A percentile compares a stretch with the other conserved stretches of the same genome.
These are phyloP conservation scores for Mormyrops attenuatus DNA, from an alignment of 2,797 vertebrate species.

Conservation along the genomic window DNA sequence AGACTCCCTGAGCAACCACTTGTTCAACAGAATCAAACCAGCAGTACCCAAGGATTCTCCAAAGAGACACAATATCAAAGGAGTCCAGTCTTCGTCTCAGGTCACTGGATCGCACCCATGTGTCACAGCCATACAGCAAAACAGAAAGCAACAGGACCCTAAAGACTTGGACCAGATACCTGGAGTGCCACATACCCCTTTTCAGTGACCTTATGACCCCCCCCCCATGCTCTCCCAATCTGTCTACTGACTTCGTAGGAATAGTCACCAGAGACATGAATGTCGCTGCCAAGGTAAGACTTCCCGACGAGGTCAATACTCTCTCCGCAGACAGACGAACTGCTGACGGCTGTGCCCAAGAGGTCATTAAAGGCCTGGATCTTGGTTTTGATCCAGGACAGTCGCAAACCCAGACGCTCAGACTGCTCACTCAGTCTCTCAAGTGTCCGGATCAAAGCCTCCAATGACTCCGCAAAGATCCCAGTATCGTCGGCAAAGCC, in stretches of 20 bases:
- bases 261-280: not conserved
- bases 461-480: not conserved
- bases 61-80: not conserved
- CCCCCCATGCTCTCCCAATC: not conserved
- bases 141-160: not conserved
- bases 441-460: not conserved
- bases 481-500: not conserved
- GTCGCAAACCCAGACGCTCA: not conserved
- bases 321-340: not conserved
- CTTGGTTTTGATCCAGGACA: not conserved
- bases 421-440: not conserved
- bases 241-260: not conserved
- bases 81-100: not conserved
- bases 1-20: not conserved
- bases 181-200: not conserved
- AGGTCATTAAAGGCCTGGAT: not conserved
- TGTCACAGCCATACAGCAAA: not conserved
- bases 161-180: not conserved
- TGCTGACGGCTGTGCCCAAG: not conserved
- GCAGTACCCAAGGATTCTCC: not conserved
- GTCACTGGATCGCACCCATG: not conserved
- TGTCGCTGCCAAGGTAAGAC: not conserved
- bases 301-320: not conserved
- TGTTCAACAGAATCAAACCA: not conserved
- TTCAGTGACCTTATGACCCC: not conserved